Conservation (phyloP, 2,888 invertebrate genomes). For the Gari tellinella region DNA sequence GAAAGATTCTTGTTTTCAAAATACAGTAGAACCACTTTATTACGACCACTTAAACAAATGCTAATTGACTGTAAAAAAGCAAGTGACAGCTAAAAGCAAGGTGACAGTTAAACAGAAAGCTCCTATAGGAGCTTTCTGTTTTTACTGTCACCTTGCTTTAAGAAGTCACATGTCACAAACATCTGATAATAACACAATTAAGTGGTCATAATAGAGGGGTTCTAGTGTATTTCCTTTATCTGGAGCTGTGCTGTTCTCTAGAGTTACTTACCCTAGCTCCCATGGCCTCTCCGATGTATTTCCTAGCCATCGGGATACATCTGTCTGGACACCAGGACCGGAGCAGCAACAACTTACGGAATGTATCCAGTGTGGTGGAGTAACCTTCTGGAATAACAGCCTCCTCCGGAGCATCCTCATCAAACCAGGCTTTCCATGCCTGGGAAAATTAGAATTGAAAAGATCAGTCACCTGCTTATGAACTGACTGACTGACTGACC, state of each 20-base stretch:
- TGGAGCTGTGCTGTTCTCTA: slow-evolving; percentile 86
- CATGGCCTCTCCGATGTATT: slow-evolving; percentile 84
- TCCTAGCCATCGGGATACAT: slow-evolving; percentile 84
- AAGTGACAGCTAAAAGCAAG: too few relatives aligned
- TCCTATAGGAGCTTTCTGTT: too few relatives aligned
- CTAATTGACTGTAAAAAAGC: too few relatives aligned
- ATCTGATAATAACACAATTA: too few relatives aligned
- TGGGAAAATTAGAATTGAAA: slow-evolving; percentile 49
- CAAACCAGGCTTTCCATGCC: slow-evolving; percentile 85
- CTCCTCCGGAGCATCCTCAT: slow-evolving; percentile 84
- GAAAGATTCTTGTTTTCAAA: too few relatives aligned
- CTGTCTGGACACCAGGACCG: slow-evolving; percentile 84
- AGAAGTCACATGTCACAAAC: background rate
- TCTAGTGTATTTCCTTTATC: background rate
- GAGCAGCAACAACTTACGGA: slow-evolving; percentile 83
- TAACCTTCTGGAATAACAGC: slow-evolving; percentile 83
- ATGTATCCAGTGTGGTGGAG: slow-evolving; percentile 80
- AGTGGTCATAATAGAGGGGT: too few relatives aligned
- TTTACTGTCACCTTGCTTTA: too few relatives aligned
- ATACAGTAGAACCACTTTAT: too few relatives aligned
- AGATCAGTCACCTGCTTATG: too few relatives aligned
- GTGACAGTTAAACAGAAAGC: too few relatives aligned
- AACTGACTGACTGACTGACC: too few relatives aligned
- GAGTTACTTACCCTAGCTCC: slow-evolving; percentile 76
- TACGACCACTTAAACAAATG: too few relatives aligned